Evolutionary conservation across 2,113 vertebrate species (phyloP), one percentile per base, ranked within the genome.

Genomic region (Tenrec ecaudatus): DNA sequence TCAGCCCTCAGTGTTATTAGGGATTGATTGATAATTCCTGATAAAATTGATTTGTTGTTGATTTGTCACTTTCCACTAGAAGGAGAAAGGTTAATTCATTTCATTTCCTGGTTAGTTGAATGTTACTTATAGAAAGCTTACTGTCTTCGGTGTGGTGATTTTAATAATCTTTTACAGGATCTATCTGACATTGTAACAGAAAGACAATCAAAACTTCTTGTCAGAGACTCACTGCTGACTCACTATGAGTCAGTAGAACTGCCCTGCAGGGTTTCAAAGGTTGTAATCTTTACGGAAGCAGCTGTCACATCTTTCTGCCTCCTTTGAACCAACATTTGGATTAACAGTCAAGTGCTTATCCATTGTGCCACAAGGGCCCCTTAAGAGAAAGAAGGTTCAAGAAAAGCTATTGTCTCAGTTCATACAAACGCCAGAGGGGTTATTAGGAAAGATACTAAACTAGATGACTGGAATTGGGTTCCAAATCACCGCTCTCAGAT

Each of bases 1-100:
- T 31, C 47, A 81, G 58, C 71, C 25, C 4, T 88, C 57, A 14
- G 33, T 85, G 11, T 57, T 73, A 40, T 47, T 6, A 40, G 43
- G 31, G 15, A 69, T 23, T 82, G 68, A 53, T 2, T 58, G 40
- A 58, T 83, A 47, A 64, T 73, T 29, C 68, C 43, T 93, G 53
- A 90, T 36, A 60, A 90, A 79, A 16, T 7, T 78, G 83, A 58
- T 84, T 47, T 91, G n/a, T 57, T n/a, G n/a, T n/a, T n/a, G n/a
- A 75, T 86, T 68, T 68, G 57, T 58, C 57, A 88, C 19, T 86
- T 78, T 71, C 80, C 31, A 58, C 4, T 75, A 80, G 86, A 89
- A 80, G 40, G 57, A 5, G 33, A 71, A 71, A 3, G 19, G 17
- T n/a, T 62, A 5, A 40, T n/a, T 62, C 8, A 40, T 40, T 40